A percentile compares a stretch with the other conserved stretches of the same genome.
Conservation (phyloP, 2,113 vertebrate species). For the Oncorhynchus keta region DNA sequence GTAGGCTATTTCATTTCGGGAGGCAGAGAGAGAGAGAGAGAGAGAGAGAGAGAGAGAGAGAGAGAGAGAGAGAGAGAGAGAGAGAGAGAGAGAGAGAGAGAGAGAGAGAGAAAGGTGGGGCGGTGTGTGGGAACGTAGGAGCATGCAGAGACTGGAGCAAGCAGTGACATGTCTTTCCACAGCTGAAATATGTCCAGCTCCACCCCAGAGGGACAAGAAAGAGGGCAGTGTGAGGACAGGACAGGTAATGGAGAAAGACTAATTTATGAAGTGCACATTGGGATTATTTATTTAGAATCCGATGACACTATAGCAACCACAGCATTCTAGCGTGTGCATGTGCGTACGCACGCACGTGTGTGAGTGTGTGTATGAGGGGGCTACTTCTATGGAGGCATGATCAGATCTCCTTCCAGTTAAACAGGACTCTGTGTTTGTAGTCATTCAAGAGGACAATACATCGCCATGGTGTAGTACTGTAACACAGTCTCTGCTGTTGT, state of each 20-base stretch:
- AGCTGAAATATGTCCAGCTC: conserved; percentile 38
- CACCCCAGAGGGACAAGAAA: conserved; percentile 44
- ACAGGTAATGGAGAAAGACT: conserved; percentile 30
- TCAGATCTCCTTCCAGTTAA: conserved; percentile 28
- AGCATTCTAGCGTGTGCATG: neutral
- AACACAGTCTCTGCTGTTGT: too few species aligned
- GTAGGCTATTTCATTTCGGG: neutral
- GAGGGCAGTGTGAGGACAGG: conserved; percentile 5
- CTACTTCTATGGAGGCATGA: neutral
- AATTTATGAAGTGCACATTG: conserved; percentile 55
- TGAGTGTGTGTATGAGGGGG: neutral
- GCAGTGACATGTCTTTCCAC: conserved; percentile 59
- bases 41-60: too few species aligned
- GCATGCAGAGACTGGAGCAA: conserved; percentile 28
- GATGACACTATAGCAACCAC: conserved; percentile 50
- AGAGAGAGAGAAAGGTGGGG: too few species aligned
- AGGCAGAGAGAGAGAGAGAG: too few species aligned
- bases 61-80: too few species aligned
- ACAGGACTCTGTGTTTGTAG: conserved; percentile 24
- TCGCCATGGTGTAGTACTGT: too few species aligned
- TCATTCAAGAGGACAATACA: neutral
- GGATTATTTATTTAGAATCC: conserved; percentile 68
- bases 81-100: too few species aligned
- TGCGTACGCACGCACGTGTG: too few species aligned
- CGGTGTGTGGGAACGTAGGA: conserved; percentile 28